Percentiles rank a stretch among this genome's conserved stretches.
These are phyloP conservation scores for Heliconius hermathena DNA, from an alignment of 1,140 invertebrate genomes.

Conservation along the genomic window DNA sequence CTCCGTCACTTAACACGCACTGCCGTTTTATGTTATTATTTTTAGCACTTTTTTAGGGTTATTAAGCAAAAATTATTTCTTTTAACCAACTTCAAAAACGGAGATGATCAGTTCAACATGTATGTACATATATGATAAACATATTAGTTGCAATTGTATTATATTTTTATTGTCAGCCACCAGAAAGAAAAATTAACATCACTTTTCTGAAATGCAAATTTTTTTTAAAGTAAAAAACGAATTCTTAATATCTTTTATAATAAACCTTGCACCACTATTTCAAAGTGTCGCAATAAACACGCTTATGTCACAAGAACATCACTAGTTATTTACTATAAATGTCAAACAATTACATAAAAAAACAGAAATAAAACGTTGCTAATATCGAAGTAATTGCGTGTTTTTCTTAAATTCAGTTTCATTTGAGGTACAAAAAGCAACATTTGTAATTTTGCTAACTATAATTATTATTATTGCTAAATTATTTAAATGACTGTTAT, in stretches of 20 bases:
- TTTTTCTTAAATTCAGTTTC: conserved; percentile 7
- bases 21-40: too few species aligned
- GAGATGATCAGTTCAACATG: too few species aligned
- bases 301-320: conserved; percentile 9
- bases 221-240: background rate
- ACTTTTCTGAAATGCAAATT: background rate
- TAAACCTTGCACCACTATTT: background rate
- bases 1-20: too few species aligned
- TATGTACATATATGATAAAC: too few species aligned
- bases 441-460: background rate
- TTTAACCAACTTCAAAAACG: too few species aligned
- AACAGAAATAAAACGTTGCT: background rate
- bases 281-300: background rate
- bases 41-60: too few species aligned
- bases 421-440: conserved; percentile 2
- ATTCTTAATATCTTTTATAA: background rate
- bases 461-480: conserved; percentile 1
- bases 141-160: too few species aligned
- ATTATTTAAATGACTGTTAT: conserved; percentile 8
- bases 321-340: background rate
- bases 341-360: conserved; percentile 2
- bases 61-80: too few species aligned
- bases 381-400: conserved; percentile 12
- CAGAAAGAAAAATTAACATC: too few species aligned
- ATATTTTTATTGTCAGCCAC: too few species aligned